Conservation (phyloP, 2,797 vertebrate species). For the Typhlichthys subterraneus region DNA sequence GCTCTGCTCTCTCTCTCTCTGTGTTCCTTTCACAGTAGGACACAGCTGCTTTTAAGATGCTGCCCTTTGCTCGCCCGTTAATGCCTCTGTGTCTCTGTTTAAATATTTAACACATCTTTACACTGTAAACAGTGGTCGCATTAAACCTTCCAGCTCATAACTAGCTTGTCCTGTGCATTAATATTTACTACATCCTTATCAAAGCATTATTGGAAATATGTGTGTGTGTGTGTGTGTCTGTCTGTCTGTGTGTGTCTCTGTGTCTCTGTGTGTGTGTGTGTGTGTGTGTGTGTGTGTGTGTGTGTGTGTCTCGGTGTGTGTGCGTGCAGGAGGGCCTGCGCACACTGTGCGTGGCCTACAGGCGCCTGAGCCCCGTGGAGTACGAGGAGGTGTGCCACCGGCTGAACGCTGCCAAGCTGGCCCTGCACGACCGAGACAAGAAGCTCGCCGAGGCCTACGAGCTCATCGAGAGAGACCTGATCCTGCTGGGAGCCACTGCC, state of each 20-base stretch:
- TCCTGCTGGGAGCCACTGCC: conserved; percentile 93
- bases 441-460: conserved; percentile 91
- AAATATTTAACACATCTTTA: no score
- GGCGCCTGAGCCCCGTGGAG: conserved; percentile 81
- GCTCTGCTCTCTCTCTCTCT: no score
- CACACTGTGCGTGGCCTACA: conserved; percentile 93
- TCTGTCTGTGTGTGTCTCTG: neutral
- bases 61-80: no score
- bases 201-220: no score
- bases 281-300: neutral
- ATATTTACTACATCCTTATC: no score
- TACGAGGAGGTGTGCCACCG: conserved; percentile 76
- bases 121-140: no score
- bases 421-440: conserved; percentile 91
- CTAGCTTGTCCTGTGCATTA: no score
- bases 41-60: no score
- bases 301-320: neutral
- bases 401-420: conserved; percentile 84
- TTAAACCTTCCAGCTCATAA: no score
- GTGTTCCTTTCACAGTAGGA: no score
- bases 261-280: neutral
- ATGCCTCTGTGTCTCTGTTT: no score
- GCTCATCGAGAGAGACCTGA: conserved; percentile 87
- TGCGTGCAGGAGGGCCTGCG: conserved; percentile 88
- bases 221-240: no score